Percentiles rank a stretch among this genome's conserved stretches.
phyloP scores from a whole-genome alignment of 1,140 invertebrate species.

The Aricia agestis region DNA sequence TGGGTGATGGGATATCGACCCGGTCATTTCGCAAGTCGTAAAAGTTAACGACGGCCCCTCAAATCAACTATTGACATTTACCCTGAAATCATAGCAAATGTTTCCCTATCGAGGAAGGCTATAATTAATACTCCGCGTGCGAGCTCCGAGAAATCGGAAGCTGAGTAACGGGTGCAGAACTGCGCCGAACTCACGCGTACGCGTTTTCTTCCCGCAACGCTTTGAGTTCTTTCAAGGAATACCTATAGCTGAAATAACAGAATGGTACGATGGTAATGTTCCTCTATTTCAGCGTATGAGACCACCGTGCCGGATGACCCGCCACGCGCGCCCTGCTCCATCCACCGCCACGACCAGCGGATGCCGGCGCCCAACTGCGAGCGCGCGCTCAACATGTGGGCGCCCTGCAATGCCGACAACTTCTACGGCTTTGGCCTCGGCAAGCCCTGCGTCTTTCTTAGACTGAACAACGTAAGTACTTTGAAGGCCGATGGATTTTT shows the following conservation, averaged over 20 bases:
- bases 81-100: neutral
- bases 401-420: slow-evolving; percentile 82
- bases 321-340: slow-evolving; percentile 55
- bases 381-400: slow-evolving; percentile 76
- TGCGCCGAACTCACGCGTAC: no score
- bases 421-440: slow-evolving; percentile 86
- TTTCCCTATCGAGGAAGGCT: no score
- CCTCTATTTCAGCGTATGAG: slow-evolving; percentile 46
- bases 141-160: no score
- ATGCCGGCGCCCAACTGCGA: slow-evolving; percentile 50
- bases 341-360: slow-evolving; percentile 47
- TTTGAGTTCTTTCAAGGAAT: no score
- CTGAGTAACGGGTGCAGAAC: no score
- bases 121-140: no score
- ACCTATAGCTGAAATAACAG: no score
- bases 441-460: slow-evolving; percentile 87
- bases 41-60: neutral
- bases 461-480: slow-evolving; percentile 83
- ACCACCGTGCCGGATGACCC: slow-evolving; percentile 57
- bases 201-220: no score
- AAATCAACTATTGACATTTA: neutral
- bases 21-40: neutral
- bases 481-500: no score
- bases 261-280: neutral
- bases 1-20: neutral